Base-by-base conservation (phyloP, 2,797 vertebrate species). In the Danionella dracula region DNA sequence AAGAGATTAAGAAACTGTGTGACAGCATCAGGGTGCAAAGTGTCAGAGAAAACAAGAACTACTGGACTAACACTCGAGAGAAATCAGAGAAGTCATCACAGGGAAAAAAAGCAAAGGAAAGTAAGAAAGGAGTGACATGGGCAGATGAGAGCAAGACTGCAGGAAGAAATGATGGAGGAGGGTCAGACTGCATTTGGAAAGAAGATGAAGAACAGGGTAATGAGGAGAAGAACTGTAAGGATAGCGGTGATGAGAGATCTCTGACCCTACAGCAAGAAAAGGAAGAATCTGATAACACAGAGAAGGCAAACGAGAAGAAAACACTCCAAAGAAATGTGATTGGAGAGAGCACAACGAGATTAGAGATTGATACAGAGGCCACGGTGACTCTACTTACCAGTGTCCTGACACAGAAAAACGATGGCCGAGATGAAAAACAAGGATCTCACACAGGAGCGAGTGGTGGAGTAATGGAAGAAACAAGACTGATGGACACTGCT, bases 1-100 rank as follows among this genome's bases (percentile, higher is more conserved):
- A 81, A 70, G 89, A 90, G 19, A 77, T 90, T 64, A 87, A 79
- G 48, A 88, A 74, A 45, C 54, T 91, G 61, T 77, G 76, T 0
- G 81, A 84, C 57, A 73, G 37, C 2, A 19, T 90, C 5, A 80
- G 87, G 27, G 9, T 5, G 17, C 70, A 60, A 17, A 78, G 83
- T 3, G 9, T 73, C 68, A 5, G 3, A 1, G 78, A 89, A 55
- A 87, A 85, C 1, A 91, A 88, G 74, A 91, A 81, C 31, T 90
- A 90, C 77, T 77, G 82, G 84, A 79, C 82, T 1, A 73, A 53
- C 17, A 79, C 65, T 0, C 68, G 77, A 69, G 87, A 89, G 46
- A 90, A 81, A 54, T 87, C 76, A 4, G 69, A 76, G 45, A 50
- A 59, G 13, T 78, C 72, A 19, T 40, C 42, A 10, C 59, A 74